These are phyloP conservation scores for Cecropterus lyciades DNA, from an alignment of 1,140 invertebrate species.

Conservation along the genomic window DNA sequence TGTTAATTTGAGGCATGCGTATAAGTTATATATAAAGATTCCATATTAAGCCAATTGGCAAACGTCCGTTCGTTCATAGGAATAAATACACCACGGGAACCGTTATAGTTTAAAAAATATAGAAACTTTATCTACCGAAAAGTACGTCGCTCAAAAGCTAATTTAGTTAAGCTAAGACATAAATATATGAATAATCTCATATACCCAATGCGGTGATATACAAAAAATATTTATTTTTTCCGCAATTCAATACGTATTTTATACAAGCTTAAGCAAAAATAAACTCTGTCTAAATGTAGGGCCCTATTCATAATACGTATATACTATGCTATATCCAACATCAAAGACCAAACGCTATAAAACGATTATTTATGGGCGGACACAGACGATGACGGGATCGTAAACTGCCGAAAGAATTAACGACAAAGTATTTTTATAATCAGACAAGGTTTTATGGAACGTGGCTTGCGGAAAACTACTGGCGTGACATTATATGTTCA, in stretches of 20 bases:
- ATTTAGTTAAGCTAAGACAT: constrained; percentile 60
- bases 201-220: constrained; percentile 65
- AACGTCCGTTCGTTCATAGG: constrained; percentile 37
- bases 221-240: constrained; percentile 73
- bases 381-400: constrained; percentile 13
- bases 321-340: constrained; percentile 61
- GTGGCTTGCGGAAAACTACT: no score
- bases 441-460: background rate
- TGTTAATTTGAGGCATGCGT: constrained; percentile 67
- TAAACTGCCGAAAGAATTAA: constrained; percentile 6
- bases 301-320: constrained; percentile 53
- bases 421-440: constrained; percentile 1
- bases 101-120: constrained; percentile 48
- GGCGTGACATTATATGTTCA: no score
- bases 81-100: constrained; percentile 47
- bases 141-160: constrained; percentile 54
- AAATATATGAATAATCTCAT: constrained; percentile 60
- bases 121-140: constrained; percentile 44
- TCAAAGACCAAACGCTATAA: constrained; percentile 55
- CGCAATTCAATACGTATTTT: constrained; percentile 73
- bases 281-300: constrained; percentile 74
- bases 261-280: constrained; percentile 82
- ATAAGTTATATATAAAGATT: constrained; percentile 50
- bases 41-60: constrained; percentile 53
- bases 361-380: constrained; percentile 29